Conservation (phyloP, 2,888 invertebrate genomes). For the Eupeodes luniger region DNA sequence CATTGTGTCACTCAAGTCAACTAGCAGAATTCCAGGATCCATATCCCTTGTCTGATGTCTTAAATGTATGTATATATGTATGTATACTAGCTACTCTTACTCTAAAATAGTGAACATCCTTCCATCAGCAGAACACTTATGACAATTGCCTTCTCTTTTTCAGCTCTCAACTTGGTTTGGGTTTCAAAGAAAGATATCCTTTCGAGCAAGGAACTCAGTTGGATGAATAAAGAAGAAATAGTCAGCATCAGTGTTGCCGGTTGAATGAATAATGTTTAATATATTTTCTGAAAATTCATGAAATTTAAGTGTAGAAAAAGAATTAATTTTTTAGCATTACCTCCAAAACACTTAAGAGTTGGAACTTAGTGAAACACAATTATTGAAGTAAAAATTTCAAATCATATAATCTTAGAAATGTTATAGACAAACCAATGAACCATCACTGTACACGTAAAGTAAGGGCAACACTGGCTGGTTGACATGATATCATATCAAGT, state of each 20-base stretch:
- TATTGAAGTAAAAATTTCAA: no score
- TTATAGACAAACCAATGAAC: no score
- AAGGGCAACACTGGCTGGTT: no score
- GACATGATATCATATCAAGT: slow-evolving; percentile 4
- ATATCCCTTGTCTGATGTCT: slow-evolving; percentile 44
- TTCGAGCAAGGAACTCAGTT: not conserved
- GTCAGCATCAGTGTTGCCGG: not conserved
- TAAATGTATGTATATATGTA: not conserved
- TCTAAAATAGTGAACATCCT: slow-evolving; percentile 43
- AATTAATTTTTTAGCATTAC: no score
- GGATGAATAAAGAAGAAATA: not conserved
- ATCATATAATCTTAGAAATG: no score
- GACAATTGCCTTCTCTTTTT: slow-evolving; percentile 54
- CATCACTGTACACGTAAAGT: no score
- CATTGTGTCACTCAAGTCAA: slow-evolving; percentile 63
- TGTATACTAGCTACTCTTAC: slow-evolving; percentile 5
- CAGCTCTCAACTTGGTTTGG: not conserved
- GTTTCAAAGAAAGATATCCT: slow-evolving; percentile 1
- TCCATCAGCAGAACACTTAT: slow-evolving; percentile 54
- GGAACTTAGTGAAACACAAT: no score
- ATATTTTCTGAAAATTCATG: no score
- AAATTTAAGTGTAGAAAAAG: no score
- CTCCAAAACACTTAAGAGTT: no score
- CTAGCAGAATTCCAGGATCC: slow-evolving; percentile 31
- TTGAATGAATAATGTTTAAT: no score